Conservation (phyloP, 2,888 invertebrate species). For the Chymomyza caudatula region DNA sequence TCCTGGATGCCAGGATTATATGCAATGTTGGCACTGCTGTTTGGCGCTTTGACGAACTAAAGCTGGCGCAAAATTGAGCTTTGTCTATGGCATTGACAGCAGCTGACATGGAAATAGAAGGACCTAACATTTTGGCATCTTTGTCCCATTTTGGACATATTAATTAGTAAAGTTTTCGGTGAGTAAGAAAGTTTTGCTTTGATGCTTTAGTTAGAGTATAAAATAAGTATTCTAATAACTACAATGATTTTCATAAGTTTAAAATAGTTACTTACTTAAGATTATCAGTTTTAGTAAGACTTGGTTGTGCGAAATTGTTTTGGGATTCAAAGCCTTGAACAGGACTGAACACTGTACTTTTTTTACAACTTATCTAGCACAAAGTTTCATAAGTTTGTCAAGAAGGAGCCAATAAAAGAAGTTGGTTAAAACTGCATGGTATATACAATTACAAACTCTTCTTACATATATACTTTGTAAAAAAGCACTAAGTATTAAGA, state of each 20-base stretch:
- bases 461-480: too few relatives aligned
- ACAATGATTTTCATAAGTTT: neutral
- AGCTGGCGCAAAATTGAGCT: slow-evolving; percentile 36
- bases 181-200: neutral
- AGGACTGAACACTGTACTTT: too few relatives aligned
- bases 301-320: too few relatives aligned
- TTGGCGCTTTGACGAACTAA: slow-evolving; percentile 32
- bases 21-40: neutral
- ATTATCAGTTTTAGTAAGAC: neutral
- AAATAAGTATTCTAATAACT: neutral
- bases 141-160: neutral
- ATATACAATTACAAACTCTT: too few relatives aligned
- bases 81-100: neutral
- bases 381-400: too few relatives aligned
- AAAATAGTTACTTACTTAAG: neutral
- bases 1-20: neutral
- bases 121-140: neutral
- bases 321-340: too few relatives aligned
- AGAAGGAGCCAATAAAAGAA: too few relatives aligned
- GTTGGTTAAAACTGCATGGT: too few relatives aligned
- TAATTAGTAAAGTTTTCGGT: neutral
- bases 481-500: too few relatives aligned
- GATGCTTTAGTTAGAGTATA: neutral
- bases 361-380: too few relatives aligned
- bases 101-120: neutral